Conservation (phyloP, 2,888 invertebrate species). For the Prionchulus punctatus region DNA sequence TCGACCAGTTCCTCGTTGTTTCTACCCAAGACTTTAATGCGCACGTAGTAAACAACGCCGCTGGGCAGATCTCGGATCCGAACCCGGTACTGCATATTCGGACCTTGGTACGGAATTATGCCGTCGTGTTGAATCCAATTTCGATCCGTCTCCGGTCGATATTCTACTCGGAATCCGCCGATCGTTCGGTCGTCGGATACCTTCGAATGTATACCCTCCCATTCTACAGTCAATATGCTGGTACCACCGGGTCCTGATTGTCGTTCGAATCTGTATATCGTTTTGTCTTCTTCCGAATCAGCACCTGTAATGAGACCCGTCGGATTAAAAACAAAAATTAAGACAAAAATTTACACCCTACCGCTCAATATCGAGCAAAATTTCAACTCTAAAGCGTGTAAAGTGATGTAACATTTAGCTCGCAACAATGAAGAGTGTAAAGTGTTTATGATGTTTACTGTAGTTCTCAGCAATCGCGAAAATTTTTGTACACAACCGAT, state of each 20-base stretch:
- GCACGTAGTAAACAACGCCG: conserved; percentile 28
- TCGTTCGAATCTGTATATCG: no score
- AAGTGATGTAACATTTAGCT: neutral
- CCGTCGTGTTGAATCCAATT: conserved; percentile 29
- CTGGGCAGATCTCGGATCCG: conserved; percentile 26
- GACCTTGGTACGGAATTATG: conserved; percentile 31
- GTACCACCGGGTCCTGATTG: conserved; percentile 18
- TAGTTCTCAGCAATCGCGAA: neutral
- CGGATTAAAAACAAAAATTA: no score
- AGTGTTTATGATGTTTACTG: no score
- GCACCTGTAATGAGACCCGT: no score
- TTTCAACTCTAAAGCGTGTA: neutral
- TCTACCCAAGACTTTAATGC: conserved; percentile 26
- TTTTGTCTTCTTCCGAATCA: no score
- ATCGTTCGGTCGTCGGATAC: conserved; percentile 18
- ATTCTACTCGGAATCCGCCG: conserved; percentile 31
- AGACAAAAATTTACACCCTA: neutral
- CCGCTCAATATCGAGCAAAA: neutral
- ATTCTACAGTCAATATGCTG: conserved; percentile 29
- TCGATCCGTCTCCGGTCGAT: conserved; percentile 15
- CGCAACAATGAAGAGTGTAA: no score
- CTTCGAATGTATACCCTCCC: conserved; percentile 29
- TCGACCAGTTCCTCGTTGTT: conserved; percentile 29
- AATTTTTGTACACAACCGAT: neutral
- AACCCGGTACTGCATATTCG: conserved; percentile 30